A percentile compares a stretch with the other conserved stretches of the same genome.
These are phyloP conservation scores for Chlorodrepanis virens DNA, from an alignment of 2,113 vertebrate species.

Conservation along the genomic window DNA sequence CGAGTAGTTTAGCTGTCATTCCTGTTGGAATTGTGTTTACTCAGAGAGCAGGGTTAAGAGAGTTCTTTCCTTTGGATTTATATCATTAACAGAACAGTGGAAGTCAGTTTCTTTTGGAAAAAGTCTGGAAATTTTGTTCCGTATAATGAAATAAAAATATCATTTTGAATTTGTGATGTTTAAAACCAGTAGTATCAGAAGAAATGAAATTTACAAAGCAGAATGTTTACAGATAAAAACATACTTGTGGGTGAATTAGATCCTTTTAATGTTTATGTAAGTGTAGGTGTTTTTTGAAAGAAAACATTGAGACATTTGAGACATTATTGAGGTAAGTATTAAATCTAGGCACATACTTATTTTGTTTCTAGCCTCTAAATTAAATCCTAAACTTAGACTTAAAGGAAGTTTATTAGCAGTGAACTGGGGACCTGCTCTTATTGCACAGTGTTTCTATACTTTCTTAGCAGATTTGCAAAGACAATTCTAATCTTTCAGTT, in stretches of 20 bases:
- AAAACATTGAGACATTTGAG: background rate
- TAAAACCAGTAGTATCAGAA: background rate
- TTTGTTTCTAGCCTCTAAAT: background rate
- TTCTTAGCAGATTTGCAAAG: background rate
- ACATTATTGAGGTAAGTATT: background rate
- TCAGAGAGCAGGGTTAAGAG: background rate
- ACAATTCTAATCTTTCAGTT: background rate
- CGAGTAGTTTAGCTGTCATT: accelerated
- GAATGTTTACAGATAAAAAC: background rate
- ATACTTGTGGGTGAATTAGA: background rate
- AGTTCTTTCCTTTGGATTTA: background rate
- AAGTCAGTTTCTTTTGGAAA: background rate
- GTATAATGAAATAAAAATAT: background rate
- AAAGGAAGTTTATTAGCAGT: background rate
- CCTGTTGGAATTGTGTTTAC: background rate
- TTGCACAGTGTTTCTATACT: background rate
- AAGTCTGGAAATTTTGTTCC: background rate
- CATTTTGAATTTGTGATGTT: background rate
- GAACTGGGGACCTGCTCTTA: background rate
- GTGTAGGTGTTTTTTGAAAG: background rate
- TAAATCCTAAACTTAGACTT: background rate
- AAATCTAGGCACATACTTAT: background rate
- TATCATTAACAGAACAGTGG: background rate
- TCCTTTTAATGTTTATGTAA: background rate
- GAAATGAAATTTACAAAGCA: background rate